Conservation (phyloP, 2,888 invertebrate species). For the Fabriciana adippe region DNA sequence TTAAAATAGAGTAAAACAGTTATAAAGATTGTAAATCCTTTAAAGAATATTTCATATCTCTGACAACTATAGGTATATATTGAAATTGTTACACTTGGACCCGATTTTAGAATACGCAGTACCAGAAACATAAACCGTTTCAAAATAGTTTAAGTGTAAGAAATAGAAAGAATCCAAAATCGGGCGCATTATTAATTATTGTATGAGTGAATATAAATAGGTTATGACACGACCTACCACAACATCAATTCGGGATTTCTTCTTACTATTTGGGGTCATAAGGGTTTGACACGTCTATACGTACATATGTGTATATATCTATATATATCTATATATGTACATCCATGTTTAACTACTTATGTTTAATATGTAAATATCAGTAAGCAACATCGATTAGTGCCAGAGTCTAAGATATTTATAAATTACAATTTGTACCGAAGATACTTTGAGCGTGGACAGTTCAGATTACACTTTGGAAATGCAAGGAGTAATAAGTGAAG, state of each 20-base stretch:
- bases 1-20: background rate
- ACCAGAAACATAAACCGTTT: background rate
- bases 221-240: conserved; percentile 25
- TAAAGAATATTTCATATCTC: conserved; percentile 10
- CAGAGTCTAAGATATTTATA: conserved; percentile 10
- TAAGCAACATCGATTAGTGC: conserved; percentile 28
- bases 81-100: conserved; percentile 8
- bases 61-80: background rate
- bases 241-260: conserved; percentile 21
- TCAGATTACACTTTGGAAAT: too few species aligned
- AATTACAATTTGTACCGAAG: background rate
- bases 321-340: background rate
- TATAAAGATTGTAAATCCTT: conserved; percentile 6
- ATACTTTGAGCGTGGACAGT: background rate
- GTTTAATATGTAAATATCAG: conserved; percentile 1
- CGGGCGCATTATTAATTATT: conserved; percentile 1
- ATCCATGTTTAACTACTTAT: conserved; percentile 1
- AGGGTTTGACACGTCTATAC: conserved; percentile 2
- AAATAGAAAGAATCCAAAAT: conserved; percentile 8
- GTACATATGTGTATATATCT: background rate
- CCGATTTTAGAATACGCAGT: conserved; percentile 13
- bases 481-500: too few species aligned
- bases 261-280: conserved; percentile 28
- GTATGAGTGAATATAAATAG: conserved; percentile 1
- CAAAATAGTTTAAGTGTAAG: background rate